Base-by-base conservation (phyloP, 2,888 invertebrate species). In the Agonopterix subpropinquella region DNA sequence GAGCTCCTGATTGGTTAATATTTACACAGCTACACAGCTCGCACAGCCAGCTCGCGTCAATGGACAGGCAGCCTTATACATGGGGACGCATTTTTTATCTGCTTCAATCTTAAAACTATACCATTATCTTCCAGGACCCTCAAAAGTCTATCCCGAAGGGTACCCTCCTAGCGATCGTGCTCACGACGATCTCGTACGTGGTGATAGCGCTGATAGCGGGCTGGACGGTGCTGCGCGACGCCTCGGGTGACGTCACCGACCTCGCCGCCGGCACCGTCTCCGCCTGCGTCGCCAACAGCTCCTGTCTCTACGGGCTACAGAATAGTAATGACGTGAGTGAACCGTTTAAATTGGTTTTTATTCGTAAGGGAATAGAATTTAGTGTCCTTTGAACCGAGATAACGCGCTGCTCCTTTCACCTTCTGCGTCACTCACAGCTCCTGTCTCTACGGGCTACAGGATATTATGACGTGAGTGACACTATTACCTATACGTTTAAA, bases 111-210 rank as follows among this genome's bases (percentile, higher is more conserved):
- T 28, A 28, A 28, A 2, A 28, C 28, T 28, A 18, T 41, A 11
- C 28, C 15, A 18, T 13, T 2, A 36, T 48, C 48, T 5, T 9
- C 4, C 72, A 96, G 96, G 96, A 97, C 82, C 96, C 96, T 0
- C 95, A 95, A 84, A 92, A 91, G 54, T 93, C 96, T 0, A 96
- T 96, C 60, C 96, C 96, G 0, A 97, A 98, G 76, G 99, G 99
- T 48, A 99, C 99, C 0, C 87, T 99, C 2, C 77, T 96, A 18
- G 97, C 99, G 0, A 98, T 99, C 57, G 55, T 94, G 0, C 88
- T 98, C 11, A 97, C 98, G 0, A 95, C 97, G 0, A 50, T 92
- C 0, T 95, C 97, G 15, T 99, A 99, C 77, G 73, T 99, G 42
- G 47, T 93, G 35, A 96, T 98, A 89, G 96, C 96, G 0, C 64